phyloP scores from a whole-genome alignment of 2,888 invertebrate genomes.

The Trichogramma dendrolimi region DNA sequence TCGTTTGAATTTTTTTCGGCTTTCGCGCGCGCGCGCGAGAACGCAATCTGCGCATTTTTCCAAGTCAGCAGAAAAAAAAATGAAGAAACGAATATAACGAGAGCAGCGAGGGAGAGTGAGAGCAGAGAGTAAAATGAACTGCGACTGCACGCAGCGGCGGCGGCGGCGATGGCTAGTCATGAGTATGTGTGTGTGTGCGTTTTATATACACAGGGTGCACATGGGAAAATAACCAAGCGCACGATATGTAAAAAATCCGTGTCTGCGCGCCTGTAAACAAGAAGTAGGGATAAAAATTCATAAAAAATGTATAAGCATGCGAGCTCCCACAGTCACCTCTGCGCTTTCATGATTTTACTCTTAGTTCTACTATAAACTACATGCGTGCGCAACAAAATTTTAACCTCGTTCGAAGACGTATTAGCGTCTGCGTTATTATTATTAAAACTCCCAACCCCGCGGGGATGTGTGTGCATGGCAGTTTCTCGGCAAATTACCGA shows the following conservation, averaged over 20 bases:
- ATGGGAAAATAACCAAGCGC: not conserved
- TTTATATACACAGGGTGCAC: too few relatives aligned
- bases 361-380: not conserved
- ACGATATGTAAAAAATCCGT: not conserved
- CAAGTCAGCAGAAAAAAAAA: too few relatives aligned
- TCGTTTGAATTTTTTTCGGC: too few relatives aligned
- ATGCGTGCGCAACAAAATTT: conserved; percentile 18
- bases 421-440: conserved; percentile 30
- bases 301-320: conserved; percentile 34
- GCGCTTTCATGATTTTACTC: not conserved
- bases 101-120: too few relatives aligned
- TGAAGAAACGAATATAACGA: too few relatives aligned
- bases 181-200: too few relatives aligned
- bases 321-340: conserved; percentile 32
- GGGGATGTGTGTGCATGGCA: conserved; percentile 10
- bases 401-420: conserved; percentile 19
- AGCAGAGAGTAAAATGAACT: too few relatives aligned
- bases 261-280: not conserved
- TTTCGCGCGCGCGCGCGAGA: too few relatives aligned
- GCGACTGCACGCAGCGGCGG: not conserved
- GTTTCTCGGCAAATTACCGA: too few relatives aligned
- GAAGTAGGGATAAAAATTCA: not conserved
- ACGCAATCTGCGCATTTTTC: too few relatives aligned
- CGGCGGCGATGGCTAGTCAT: not conserved
- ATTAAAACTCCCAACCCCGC: conserved; percentile 13